A percentile compares a stretch with the other conserved stretches of the same genome.
These are phyloP conservation scores for Malurus elegans DNA, from an alignment of 2,113 vertebrate species.

Conservation along the genomic window DNA sequence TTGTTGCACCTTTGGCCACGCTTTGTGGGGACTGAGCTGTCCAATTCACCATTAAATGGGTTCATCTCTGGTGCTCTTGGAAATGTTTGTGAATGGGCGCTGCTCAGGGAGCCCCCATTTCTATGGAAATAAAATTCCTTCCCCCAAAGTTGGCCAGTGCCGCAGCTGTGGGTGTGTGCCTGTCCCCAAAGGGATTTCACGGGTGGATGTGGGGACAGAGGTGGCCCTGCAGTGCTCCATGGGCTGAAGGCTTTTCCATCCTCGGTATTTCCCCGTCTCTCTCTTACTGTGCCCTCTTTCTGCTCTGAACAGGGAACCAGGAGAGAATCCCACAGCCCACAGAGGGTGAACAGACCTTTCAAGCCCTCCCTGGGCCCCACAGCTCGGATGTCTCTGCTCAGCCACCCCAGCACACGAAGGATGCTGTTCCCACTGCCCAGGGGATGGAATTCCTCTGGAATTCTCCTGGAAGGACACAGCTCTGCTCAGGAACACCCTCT, in stretches of 20 bases:
- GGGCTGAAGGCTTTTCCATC: neutral
- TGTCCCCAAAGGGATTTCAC: accelerated
- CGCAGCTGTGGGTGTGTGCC: no score
- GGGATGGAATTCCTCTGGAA: neutral
- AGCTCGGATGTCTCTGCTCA: neutral
- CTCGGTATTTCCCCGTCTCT: accelerated
- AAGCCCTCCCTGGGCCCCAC: neutral
- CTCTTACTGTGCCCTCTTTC: neutral
- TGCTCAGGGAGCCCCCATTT: neutral
- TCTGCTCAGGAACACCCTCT: neutral
- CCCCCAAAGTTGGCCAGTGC: accelerated
- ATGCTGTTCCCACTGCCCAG: neutral
- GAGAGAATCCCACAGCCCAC: neutral
- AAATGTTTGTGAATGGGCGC: neutral
- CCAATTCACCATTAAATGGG: accelerated
- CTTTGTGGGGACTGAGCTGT: neutral
- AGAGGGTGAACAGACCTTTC: neutral
- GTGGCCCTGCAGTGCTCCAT: neutral
- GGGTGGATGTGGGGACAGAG: neutral
- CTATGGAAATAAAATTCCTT: neutral
- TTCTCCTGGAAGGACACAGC: neutral
- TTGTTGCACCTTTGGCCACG: neutral
- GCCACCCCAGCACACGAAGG: neutral
- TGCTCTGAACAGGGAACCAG: no score
- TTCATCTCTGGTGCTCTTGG: accelerated